A percentile compares a stretch with the other conserved stretches of the same genome.
These are phyloP conservation scores for Neogobius melanostomus DNA, from an alignment of 2,113 vertebrate species.

Conservation along the genomic window DNA sequence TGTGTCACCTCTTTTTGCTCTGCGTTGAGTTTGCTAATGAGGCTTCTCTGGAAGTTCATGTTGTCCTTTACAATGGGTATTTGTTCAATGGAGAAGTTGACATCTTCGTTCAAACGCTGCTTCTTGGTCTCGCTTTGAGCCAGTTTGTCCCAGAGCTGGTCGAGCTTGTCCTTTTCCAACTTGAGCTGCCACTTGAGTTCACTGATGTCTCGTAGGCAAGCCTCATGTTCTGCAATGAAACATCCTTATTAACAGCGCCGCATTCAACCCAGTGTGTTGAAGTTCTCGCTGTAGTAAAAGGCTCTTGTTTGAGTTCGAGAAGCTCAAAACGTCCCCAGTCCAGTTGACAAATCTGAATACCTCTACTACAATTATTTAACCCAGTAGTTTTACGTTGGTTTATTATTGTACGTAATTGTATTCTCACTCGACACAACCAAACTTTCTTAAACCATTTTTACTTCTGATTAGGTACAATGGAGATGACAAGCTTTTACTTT, in stretches of 20 bases:
- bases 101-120: constrained; percentile 66
- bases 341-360: too few relatives aligned
- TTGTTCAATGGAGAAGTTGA: constrained; percentile 76
- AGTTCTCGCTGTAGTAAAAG: too few relatives aligned
- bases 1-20: constrained; percentile 68
- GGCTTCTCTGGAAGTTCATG: constrained; percentile 61
- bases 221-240: constrained; percentile 73
- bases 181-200: constrained; percentile 77
- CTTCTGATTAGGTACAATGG: too few relatives aligned
- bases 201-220: constrained; percentile 65
- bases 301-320: too few relatives aligned
- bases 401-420: neutral
- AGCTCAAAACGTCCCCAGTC: too few relatives aligned
- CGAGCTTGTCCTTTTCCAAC: constrained; percentile 53
- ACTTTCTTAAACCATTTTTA: too few relatives aligned
- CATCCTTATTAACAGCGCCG: neutral
- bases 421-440: neutral
- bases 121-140: constrained; percentile 60
- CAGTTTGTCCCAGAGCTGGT: constrained; percentile 57
- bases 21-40: constrained; percentile 45
- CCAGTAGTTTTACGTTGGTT: neutral
- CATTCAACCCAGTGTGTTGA: too few relatives aligned
- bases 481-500: neutral
- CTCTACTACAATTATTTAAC: neutral
- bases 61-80: constrained; percentile 79